A percentile compares a stretch with the other conserved stretches of the same genome.
Evolutionary conservation across 2,113 vertebrate species (phyloP).

Genomic region (Petroica traversi): DNA sequence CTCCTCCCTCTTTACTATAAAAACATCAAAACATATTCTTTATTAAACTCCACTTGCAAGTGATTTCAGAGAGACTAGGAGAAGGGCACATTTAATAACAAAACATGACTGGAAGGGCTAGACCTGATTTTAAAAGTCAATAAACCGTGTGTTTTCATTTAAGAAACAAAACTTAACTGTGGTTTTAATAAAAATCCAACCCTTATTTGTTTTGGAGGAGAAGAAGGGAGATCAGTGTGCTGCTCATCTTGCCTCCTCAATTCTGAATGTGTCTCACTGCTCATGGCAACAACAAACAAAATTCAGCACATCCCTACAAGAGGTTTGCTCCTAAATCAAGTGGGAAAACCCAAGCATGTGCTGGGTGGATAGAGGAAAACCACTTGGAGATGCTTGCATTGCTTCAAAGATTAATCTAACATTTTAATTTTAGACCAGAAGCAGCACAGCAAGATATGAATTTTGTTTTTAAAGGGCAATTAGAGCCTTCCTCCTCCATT

Average conservation of each 20-base stretch:
- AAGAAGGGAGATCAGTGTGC: background rate
- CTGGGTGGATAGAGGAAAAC: constrained; percentile 8
- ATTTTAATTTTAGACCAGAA: constrained; percentile 50
- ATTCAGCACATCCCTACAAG: background rate
- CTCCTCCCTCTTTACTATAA: constrained; percentile 21
- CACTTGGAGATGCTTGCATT: background rate
- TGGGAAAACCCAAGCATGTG: background rate
- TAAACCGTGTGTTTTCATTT: constrained; percentile 10
- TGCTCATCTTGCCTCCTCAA: background rate
- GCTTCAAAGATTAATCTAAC: constrained; percentile 43
- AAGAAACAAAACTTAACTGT: background rate
- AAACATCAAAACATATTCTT: constrained; percentile 34
- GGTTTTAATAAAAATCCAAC: constrained; percentile 54
- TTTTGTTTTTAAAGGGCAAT: constrained; percentile 58
- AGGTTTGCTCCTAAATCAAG: background rate
- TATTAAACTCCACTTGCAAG: constrained; percentile 35
- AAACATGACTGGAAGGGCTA: constrained; percentile 38
- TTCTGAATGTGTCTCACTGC: background rate
- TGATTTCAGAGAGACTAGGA: background rate
- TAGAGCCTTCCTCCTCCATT: constrained; percentile 50
- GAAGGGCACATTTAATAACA: constrained; percentile 21
- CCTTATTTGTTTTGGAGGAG: constrained; percentile 31
- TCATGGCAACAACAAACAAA: constrained; percentile 3
- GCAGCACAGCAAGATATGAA: constrained; percentile 44
- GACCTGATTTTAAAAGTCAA: constrained; percentile 30